Percentiles rank a stretch among this genome's conserved stretches.
These are phyloP conservation scores for Campylorhamphus procurvoides DNA, from an alignment of 2,113 vertebrate species.

Conservation along the genomic window DNA sequence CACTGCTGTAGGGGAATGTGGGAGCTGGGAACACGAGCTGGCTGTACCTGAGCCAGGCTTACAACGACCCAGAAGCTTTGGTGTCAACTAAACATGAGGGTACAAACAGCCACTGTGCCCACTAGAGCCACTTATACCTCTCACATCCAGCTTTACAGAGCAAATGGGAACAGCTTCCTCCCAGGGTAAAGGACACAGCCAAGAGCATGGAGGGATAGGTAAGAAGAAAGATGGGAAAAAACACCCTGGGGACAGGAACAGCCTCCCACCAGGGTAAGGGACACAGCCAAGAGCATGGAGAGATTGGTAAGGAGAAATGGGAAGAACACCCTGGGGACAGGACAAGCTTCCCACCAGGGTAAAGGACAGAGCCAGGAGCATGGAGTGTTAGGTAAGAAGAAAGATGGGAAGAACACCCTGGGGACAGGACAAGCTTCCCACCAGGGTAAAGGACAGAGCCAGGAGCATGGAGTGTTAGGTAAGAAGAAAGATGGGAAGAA, in stretches of 20 bases:
- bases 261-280: neutral
- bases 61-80: neutral
- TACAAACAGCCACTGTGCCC: accelerated
- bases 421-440: neutral
- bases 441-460: neutral
- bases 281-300: neutral
- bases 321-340: neutral
- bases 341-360: neutral
- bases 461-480: neutral
- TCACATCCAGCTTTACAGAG: neutral
- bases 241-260: neutral
- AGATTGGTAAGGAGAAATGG: neutral
- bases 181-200: neutral
- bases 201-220: neutral
- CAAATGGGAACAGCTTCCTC: neutral
- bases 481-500: neutral
- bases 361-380: neutral
- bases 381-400: neutral
- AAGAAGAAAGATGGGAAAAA: neutral
- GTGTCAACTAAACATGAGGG: neutral
- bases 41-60: neutral
- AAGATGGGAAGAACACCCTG: neutral
- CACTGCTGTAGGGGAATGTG: no score
- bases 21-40: neutral
- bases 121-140: neutral